These are phyloP conservation scores for Acipenser oxyrinchus DNA, from an alignment of 2,797 vertebrate species.

Conservation along the genomic window DNA sequence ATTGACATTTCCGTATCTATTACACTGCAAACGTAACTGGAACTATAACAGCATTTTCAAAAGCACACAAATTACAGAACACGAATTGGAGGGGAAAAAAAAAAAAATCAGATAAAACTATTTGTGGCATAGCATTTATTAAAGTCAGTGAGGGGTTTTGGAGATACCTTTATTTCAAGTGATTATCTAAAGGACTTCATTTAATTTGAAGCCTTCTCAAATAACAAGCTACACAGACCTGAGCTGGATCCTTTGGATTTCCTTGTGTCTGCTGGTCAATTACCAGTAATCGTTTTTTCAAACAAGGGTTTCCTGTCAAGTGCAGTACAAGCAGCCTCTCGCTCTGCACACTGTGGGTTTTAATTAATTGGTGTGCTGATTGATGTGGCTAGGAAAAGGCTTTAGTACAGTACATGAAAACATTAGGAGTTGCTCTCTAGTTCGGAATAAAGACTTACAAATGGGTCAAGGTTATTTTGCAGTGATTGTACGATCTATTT, in stretches of 20 bases:
- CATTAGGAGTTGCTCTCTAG: neutral
- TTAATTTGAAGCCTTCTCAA: conserved; percentile 56
- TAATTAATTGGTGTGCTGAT: conserved; percentile 25
- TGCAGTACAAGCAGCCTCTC: conserved; percentile 15
- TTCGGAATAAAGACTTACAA: neutral
- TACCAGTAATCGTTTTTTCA: conserved; percentile 46
- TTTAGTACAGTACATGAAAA: neutral
- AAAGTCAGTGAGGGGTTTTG: conserved; percentile 43
- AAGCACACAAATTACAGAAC: too few species aligned
- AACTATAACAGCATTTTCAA: too few species aligned
- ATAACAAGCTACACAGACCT: conserved; percentile 54
- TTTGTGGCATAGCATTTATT: conserved; percentile 47
- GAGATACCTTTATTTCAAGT: conserved; percentile 30
- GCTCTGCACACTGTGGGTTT: neutral
- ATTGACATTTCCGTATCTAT: too few species aligned
- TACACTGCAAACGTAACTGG: too few species aligned
- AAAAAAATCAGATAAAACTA: conserved; percentile 30
- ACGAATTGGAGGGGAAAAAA: too few species aligned
- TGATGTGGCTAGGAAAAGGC: conserved; percentile 3
- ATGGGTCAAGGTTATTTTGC: conserved; percentile 2
- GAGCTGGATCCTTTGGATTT: conserved; percentile 31
- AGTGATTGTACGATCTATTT: neutral
- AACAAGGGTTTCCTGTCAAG: conserved; percentile 39
- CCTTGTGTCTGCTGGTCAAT: conserved; percentile 50
- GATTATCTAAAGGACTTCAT: conserved; percentile 45